phyloP scores from a whole-genome alignment of 2,113 vertebrate genomes.

The Phalacrocorax brasilianus region DNA sequence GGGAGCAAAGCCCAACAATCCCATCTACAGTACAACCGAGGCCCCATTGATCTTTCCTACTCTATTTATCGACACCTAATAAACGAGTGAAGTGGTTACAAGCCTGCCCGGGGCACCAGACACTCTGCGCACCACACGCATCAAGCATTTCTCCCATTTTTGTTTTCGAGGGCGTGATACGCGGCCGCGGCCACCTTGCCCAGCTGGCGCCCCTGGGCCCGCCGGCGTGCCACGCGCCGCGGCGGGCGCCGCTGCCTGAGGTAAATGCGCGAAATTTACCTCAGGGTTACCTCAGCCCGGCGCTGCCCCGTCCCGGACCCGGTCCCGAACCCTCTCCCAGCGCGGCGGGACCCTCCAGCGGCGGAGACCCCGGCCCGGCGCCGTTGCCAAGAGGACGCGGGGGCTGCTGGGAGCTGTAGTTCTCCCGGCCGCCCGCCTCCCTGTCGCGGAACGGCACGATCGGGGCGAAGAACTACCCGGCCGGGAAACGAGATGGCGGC shows the following conservation, averaged over 20 bases:
- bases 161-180: neutral
- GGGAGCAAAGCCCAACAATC: neutral
- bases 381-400: neutral
- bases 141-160: neutral
- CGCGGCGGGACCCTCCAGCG: no score
- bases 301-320: neutral
- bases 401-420: neutral
- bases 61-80: no score
- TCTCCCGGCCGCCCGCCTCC: fast-evolving
- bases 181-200: neutral
- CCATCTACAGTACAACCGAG: fast-evolving
- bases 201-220: fast-evolving
- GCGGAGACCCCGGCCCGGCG: no score
- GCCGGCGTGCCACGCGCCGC: no score
- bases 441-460: fast-evolving
- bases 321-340: no score
- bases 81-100: neutral
- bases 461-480: neutral
- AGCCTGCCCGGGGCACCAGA: neutral
- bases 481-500: neutral
- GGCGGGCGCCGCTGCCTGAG: neutral
- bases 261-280: neutral
- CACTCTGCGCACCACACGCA: neutral
- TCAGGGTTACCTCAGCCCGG: neutral
- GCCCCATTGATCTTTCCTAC: fast-evolving